phyloP scores from a whole-genome alignment of 2,888 invertebrate genomes.

The Caenorhabditis sulstoni region DNA sequence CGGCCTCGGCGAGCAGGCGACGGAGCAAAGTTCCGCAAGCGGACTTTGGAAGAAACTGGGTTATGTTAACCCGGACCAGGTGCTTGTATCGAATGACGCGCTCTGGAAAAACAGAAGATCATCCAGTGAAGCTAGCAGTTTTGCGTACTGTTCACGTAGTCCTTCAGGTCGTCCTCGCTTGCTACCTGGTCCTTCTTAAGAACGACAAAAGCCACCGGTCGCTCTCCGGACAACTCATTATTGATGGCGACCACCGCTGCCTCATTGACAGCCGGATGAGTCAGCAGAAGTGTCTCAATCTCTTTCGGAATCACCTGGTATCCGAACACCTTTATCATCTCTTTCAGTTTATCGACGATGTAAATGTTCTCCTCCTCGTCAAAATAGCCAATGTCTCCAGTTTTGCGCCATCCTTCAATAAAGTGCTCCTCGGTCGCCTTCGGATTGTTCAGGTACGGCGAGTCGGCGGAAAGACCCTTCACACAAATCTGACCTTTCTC shows the following conservation, averaged over 20 bases:
- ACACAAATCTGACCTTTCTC: constrained; percentile 60
- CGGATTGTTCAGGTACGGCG: constrained; percentile 56
- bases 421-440: constrained; percentile 55
- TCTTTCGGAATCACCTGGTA: constrained; percentile 62
- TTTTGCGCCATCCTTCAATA: constrained; percentile 57
- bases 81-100: constrained; percentile 62
- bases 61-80: constrained; percentile 54
- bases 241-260: constrained; percentile 60
- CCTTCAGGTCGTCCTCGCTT: constrained; percentile 50
- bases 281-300: constrained; percentile 53
- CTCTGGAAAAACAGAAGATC: constrained; percentile 19
- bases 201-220: constrained; percentile 60
- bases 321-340: constrained; percentile 62
- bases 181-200: constrained; percentile 38
- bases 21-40: constrained; percentile 55
- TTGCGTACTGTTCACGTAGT: constrained; percentile 56
- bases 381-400: constrained; percentile 59
- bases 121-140: neutral
- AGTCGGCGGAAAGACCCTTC: constrained; percentile 44
- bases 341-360: constrained; percentile 58
- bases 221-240: constrained; percentile 55
- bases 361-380: constrained; percentile 55
- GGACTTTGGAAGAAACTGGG: constrained; percentile 53
- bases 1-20: constrained; percentile 52
- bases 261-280: constrained; percentile 53